These are phyloP conservation scores for Tricholaema leucomelas DNA, from an alignment of 2,113 vertebrate genomes.

Conservation along the genomic window DNA sequence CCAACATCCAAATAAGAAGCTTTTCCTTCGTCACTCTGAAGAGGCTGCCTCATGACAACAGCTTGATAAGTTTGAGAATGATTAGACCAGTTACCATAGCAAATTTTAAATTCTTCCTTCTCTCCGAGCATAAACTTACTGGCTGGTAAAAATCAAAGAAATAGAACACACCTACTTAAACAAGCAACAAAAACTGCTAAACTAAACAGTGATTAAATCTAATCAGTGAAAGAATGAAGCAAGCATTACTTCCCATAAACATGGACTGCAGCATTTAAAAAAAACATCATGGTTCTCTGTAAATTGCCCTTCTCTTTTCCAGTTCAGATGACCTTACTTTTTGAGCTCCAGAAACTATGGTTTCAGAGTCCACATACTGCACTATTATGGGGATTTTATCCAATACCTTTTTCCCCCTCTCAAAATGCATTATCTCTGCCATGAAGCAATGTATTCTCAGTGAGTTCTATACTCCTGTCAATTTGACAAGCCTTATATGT, in stretches of 20 bases:
- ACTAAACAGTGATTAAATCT: neutral
- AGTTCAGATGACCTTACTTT: neutral
- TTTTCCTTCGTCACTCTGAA: slow-evolving; percentile 23
- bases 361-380: neutral
- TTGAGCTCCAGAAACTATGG: neutral
- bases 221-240: neutral
- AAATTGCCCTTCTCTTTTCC: neutral
- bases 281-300: neutral
- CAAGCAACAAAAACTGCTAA: neutral
- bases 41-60: neutral
- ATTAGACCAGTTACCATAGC: neutral
- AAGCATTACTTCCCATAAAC: neutral
- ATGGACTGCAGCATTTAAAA: neutral
- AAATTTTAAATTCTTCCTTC: neutral
- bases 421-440: neutral
- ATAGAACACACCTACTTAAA: neutral
- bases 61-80: neutral
- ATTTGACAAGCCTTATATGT: neutral
- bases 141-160: neutral
- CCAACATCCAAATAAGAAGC: neutral
- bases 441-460: neutral
- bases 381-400: neutral
- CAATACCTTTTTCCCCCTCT: neutral
- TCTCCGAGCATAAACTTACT: neutral
- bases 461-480: neutral